Evolutionary conservation across 2,113 vertebrate genomes (phyloP), one percentile per base, ranked within the genome.

Genomic region (Progne subis): DNA sequence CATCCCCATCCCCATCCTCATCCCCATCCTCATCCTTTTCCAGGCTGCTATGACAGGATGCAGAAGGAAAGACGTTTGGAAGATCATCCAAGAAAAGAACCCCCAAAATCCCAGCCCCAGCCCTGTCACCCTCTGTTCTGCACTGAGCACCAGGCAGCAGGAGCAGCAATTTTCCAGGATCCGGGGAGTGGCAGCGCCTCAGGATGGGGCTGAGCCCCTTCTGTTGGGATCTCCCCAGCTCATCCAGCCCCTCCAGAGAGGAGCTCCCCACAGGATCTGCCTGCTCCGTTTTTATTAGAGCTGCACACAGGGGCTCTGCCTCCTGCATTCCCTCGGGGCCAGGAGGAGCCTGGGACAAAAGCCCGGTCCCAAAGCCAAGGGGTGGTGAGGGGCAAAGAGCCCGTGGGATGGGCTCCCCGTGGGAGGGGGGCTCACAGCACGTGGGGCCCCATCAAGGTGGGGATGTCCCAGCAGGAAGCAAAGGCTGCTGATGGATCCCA

Each of bases 361-460:
- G 3, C 24, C 10, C 17, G 75, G 14, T 4, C 61, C 44, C 74
- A 32, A 55, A 53, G 2, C 5, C 70, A 14, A 34, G 9, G 5
- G 37, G 4, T 15, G 5, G 28, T 2, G 3, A 8, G 34, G 29
- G 29, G 74, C 29, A 6, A 12, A 0, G 5, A 44, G 46, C 26
- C 5, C 37, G 8, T 37, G 37, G 37, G 37, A 8, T 37, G 23
- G 24, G 6, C 1, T 31, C 5, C 21, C 67, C 11, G 0, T 6
- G 59, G 74, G 25, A 21, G 12, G 10, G 7, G 78, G 53, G 8
- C 8, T 2, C 8, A 3, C 34, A 24, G 60, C n/a, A n/a, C n/a
- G n/a, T n/a, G n/a, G n/a, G n/a, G 37, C 56, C 65, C 41, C 32
- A 7, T 1, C 2, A 0, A 19, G 49, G 24, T 0, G 1, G 80